Base-by-base conservation (phyloP, 2,888 invertebrate genomes). In the Molorchus minor region DNA sequence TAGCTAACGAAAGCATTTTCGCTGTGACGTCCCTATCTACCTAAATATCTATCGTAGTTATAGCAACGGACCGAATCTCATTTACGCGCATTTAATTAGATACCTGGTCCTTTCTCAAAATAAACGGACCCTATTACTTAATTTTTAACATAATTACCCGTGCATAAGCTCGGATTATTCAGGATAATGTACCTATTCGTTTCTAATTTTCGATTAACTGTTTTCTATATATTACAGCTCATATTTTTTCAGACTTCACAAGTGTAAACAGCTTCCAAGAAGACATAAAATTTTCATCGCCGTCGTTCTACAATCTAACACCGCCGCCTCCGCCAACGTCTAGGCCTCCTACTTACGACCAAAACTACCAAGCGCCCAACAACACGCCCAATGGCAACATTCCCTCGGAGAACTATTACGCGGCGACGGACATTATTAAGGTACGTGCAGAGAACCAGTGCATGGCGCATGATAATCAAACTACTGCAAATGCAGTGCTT, bases 401-500 rank as follows among this genome's bases (percentile, higher is more conserved):
- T 59, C 75, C 77, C 30, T 67, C 78, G 2, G 87, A 87, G 75
- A 88, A 87, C 72, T 90, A 90, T 79, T 92, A 92, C 75, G 91
- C 91, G 1, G 91, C 91, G 36, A 91, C 91, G 1, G 91, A 92
- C 75, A 91, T 92, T 72, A 85, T 91, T 72, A 90, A 87, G 82
- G 86, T 87, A 79, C 75, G 76, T 67, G 52, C 58, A 10, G 35
- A 19, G 33, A 15, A 10, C 33, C 12, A 8, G 33, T 33, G 46
- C 35, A 33, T 12, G 33, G 16, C 17, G 46, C 46, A 46, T 46
- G 33, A 33, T 33, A 46, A 46, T 46, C 25, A 15, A 16, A 44
- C 8, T 16, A 30, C 12, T 46, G 46, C 35, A 19, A 33, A 33
- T 46, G 46, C 33, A 33, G 46, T 19, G 15, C 12, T 25, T 21